Conservation (phyloP, 2,888 invertebrate genomes). For the Scaptomyza cyrtandrae region DNA sequence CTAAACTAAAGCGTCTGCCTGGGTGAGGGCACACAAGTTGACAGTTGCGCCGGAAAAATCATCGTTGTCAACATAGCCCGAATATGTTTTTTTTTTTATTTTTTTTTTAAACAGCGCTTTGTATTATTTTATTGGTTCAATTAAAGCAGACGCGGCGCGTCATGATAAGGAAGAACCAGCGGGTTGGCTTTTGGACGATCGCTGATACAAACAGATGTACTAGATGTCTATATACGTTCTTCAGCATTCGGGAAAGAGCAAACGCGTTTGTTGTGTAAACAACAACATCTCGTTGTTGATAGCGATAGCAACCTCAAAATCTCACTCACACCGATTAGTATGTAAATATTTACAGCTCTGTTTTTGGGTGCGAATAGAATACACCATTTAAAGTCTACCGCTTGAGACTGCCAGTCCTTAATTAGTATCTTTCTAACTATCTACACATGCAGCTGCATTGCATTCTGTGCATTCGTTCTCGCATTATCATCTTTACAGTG, state of each 20-base stretch:
- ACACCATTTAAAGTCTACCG: constrained; percentile 31
- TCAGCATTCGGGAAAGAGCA: constrained; percentile 13
- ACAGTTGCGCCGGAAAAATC: constrained; percentile 57
- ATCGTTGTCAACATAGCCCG: constrained; percentile 49
- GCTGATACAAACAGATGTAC: constrained; percentile 5
- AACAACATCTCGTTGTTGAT: constrained; percentile 33
- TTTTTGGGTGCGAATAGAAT: constrained; percentile 33
- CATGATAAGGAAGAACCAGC: constrained; percentile 63
- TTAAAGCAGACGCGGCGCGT: constrained; percentile 64
- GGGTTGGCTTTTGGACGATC: constrained; percentile 25
- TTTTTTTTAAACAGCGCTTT: constrained; percentile 57
- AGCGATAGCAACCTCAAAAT: constrained; percentile 15
- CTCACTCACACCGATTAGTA: neutral
- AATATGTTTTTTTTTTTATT: constrained; percentile 58
- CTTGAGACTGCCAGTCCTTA: neutral
- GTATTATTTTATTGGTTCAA: constrained; percentile 81
- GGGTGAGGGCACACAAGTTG: constrained; percentile 53
- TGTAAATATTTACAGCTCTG: constrained; percentile 36
- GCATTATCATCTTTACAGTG: constrained; percentile 47
- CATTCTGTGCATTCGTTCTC: constrained; percentile 24
- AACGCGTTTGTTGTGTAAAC: constrained; percentile 57
- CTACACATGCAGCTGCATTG: neutral
- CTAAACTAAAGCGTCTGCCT: constrained; percentile 54
- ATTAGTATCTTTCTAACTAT: constrained; percentile 2
- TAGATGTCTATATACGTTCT: neutral